Percentiles rank a stretch among this genome's conserved stretches.
Conservation (phyloP, 2,888 invertebrate species). For the Bedellia somnulentella region DNA sequence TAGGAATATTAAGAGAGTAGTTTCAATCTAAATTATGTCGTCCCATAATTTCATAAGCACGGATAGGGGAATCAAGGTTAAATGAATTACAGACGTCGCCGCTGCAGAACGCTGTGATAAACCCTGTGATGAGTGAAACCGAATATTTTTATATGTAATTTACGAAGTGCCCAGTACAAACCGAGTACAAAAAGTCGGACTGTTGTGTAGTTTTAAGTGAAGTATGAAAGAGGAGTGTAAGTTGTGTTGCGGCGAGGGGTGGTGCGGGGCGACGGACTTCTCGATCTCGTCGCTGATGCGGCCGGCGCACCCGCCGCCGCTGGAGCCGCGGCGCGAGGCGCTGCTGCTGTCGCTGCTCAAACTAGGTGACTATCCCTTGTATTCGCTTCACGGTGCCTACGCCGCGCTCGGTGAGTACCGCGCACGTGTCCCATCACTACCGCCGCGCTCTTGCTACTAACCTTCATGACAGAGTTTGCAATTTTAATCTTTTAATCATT, state of each 20-base stretch:
- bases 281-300: conserved; percentile 53
- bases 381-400: conserved; percentile 24
- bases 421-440: conserved; percentile 27
- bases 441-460: too few relatives aligned
- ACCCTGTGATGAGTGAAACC: conserved; percentile 53
- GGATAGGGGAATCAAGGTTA: too few relatives aligned
- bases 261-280: conserved; percentile 45
- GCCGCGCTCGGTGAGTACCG: conserved; percentile 42
- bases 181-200: conserved; percentile 59
- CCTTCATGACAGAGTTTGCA: too few relatives aligned
- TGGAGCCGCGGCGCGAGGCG: conserved; percentile 44
- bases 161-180: conserved; percentile 59
- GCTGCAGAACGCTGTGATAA: conserved; percentile 56
- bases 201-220: conserved; percentile 14
- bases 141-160: conserved; percentile 61
- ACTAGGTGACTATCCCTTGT: conserved; percentile 58
- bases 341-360: conserved; percentile 53
- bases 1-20: too few relatives aligned
- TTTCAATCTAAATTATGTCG: too few relatives aligned
- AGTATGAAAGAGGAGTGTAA: conserved; percentile 57
- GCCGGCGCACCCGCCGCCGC: conserved; percentile 26
- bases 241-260: conserved; percentile 44
- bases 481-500: too few relatives aligned
- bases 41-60: too few relatives aligned
- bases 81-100: too few relatives aligned